These are phyloP conservation scores for Panagrolaimus sp. DNA, from an alignment of 1,140 invertebrate genomes.

Conservation along the genomic window DNA sequence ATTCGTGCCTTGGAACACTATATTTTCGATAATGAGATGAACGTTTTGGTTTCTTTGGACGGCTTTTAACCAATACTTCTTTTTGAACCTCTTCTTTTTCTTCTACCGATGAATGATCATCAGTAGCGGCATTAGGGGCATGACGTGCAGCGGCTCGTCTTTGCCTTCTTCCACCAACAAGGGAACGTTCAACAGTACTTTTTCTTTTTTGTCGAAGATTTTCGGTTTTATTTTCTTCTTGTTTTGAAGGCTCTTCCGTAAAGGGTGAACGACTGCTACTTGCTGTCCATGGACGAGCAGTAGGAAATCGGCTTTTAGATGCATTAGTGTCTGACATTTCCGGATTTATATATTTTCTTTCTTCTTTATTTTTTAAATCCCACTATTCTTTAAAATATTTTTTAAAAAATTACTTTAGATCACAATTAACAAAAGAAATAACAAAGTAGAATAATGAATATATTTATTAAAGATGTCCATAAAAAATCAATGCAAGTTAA, in stretches of 20 bases:
- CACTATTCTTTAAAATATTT: too few relatives aligned
- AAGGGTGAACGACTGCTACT: constrained; percentile 3
- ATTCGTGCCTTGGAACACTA: too few relatives aligned
- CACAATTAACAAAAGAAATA: not conserved
- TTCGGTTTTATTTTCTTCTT: not conserved
- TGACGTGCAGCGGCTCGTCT: too few relatives aligned
- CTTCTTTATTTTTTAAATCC: not conserved
- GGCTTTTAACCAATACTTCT: too few relatives aligned
- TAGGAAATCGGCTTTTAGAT: not conserved
- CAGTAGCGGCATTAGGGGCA: too few relatives aligned
- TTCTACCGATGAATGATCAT: too few relatives aligned
- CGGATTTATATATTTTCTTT: constrained; percentile 7
- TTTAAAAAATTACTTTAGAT: not conserved
- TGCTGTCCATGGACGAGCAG: constrained; percentile 6
- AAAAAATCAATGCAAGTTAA: not conserved
- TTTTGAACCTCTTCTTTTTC: too few relatives aligned
- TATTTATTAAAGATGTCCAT: not conserved
- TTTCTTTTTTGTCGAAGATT: too few relatives aligned
- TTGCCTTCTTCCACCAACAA: too few relatives aligned
- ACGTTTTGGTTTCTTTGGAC: too few relatives aligned
- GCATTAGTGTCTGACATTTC: constrained; percentile 4
- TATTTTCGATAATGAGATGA: too few relatives aligned
- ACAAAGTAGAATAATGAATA: not conserved
- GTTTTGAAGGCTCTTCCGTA: not conserved
- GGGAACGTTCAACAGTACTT: too few relatives aligned